Percentiles rank a stretch among this genome's conserved stretches.
Conservation (phyloP, 2,888 invertebrate genomes). For the Drosophila mimetica region DNA sequence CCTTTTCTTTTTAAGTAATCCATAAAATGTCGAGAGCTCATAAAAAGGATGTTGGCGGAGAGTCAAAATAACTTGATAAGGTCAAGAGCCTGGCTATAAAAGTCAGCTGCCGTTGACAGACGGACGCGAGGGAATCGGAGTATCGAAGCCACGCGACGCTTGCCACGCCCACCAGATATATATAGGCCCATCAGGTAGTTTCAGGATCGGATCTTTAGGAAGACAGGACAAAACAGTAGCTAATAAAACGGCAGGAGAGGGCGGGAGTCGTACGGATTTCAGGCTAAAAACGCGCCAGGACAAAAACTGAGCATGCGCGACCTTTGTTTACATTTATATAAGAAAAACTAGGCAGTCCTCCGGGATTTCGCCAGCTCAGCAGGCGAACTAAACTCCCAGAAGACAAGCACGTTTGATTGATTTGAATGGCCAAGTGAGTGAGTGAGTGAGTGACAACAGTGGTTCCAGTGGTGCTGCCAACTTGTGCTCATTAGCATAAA, state of each 20-base stretch:
- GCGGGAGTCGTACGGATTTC: constrained; percentile 32
- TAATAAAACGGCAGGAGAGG: constrained; percentile 68
- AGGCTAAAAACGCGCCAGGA: constrained; percentile 50
- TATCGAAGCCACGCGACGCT: constrained; percentile 59
- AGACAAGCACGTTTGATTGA: constrained; percentile 69
- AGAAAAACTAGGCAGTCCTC: constrained; percentile 52
- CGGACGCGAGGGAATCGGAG: constrained; percentile 22
- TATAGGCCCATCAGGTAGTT: constrained; percentile 11
- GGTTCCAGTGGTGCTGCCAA: constrained; percentile 62
- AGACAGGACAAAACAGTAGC: constrained; percentile 58
- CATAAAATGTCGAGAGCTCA: constrained; percentile 71
- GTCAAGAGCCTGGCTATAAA: constrained; percentile 72
- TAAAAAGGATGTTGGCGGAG: constrained; percentile 55
- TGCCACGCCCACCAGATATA: constrained; percentile 54
- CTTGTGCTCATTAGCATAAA: constrained; percentile 73
- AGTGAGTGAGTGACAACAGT: constrained; percentile 38
- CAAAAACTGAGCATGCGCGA: constrained; percentile 49
- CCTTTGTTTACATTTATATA: constrained; percentile 69
- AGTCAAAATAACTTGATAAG: constrained; percentile 63
- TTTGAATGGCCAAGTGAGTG: constrained; percentile 61
- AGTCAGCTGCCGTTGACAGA: constrained; percentile 59
- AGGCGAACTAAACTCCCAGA: constrained; percentile 48
- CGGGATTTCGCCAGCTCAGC: constrained; percentile 61
- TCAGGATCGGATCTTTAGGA: constrained; percentile 36
- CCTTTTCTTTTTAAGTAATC: constrained; percentile 48